Base-by-base conservation (phyloP, 92 coral and sea anemone genomes). In the Epizoanthus illoricatus region DNA sequence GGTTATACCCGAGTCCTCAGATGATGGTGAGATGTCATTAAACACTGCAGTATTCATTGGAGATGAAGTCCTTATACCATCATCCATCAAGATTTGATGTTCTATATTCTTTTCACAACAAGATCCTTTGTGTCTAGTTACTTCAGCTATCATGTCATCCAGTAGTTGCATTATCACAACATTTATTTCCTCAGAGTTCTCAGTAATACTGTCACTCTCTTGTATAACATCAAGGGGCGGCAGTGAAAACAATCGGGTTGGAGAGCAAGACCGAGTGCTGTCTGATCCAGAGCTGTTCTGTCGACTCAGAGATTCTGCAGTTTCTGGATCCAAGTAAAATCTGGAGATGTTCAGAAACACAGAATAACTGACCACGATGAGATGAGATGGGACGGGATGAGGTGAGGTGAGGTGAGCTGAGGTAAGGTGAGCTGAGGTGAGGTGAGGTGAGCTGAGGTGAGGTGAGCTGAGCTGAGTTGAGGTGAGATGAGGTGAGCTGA, bases 1-100 rank as follows among this genome's bases (percentile, higher is more conserved):
- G 5, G 88, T 85, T 13, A 93, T 93, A 33, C 97, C 97, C 28
- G 97, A 93, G 71, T 93, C 97, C 42, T 90, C 97, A 1, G 97
- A 93, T 18, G 61, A 73, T 0, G 97, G 97, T 20, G 92, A 89
- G 65, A 81, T 63, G 15, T 78, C 82, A 78, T 43, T 28, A 19
- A 63, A 15, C 15, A 19, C 71, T 15, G 82, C 20, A 45, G 64
- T 70, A 42, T 64, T 62, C 71, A 78, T 13, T 21, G 82, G 82
- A 21, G 82, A 78, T 16, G 82, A 78, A 61, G 82, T 78, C 71
- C 82, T 62, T 43, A 78, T 19, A 0, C 65, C 60, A 41, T 64
- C 56, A 73, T 42, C 81, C 86, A 45, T 75, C 75, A 56, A 61
- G 19, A 63, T 7, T 9, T 78, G 82, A 78, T 62, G 59, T 20